Evolutionary conservation across 2,797 vertebrate genomes (phyloP), one percentile per base, ranked within the genome.

Genomic region (Lerista edwardsae): DNA sequence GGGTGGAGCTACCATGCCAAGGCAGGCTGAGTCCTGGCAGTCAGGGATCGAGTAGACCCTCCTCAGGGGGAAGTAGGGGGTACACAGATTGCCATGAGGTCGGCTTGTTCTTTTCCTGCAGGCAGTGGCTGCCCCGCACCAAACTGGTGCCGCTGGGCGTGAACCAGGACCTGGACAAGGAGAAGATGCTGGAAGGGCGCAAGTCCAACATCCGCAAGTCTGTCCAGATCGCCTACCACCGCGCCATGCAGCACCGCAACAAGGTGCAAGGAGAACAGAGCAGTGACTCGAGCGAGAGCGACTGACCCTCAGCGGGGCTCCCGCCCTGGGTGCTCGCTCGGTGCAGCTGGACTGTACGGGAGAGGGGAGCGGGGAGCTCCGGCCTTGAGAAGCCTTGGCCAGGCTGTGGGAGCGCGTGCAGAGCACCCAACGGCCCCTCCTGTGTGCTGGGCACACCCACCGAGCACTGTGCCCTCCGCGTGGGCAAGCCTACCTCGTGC

Each of bases 191-290:
- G 93, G 99, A 99, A 88, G 99, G 99, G 80, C 95, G 99, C 80
- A 99, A 99, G 90, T 99, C 98, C 74, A 99, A 99, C 95, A 99
- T 99, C 94, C 98, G 99, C 82, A 99, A 99, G 93, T 99, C 99
- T 0, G 99, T 99, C 89, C 98, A 99, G 95, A 98, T 99, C 23
- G 99, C 99, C 31, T 99, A 99, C 90, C 98, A 99, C 93, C 97
- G 99, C 0, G 99, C 99, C 93, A 98, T 99, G 98, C 98, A 99
- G 95, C 99, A 99, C 94, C 99, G 98, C 89, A 99, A 98, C 97
- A 99, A 99, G 93, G 99, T 99, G 92, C 99, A 99, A 92, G 98
- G 98, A 64, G 98, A 99, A 91, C 98, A 98, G 91, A 99, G 97
- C 97, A 99, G 99, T 6, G 98, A 99, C 93, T 99, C 98, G 90